Evolutionary conservation across 2,888 invertebrate species (phyloP).

Genomic region (Litoditis marina): DNA sequence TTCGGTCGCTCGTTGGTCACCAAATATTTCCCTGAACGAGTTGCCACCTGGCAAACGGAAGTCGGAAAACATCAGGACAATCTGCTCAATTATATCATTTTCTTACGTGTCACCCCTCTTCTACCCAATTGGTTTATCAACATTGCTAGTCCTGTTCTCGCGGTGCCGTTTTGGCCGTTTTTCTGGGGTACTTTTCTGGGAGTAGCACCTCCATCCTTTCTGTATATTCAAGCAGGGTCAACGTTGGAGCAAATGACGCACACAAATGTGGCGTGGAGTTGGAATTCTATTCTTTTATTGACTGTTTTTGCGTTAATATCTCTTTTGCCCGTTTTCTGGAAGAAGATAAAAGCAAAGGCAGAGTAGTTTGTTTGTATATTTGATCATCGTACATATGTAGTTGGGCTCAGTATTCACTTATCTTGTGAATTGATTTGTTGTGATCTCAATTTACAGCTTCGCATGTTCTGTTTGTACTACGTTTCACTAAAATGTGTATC

Average conservation of each 20-base stretch:
- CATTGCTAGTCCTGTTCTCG: constrained; percentile 89
- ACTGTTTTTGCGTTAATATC: constrained; percentile 79
- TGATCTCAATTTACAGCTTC: too few relatives aligned
- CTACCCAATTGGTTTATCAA: constrained; percentile 99
- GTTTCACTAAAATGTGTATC: too few relatives aligned
- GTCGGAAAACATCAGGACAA: constrained; percentile 76
- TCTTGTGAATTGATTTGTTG: too few relatives aligned
- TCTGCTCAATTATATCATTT: constrained; percentile 90
- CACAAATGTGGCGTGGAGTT: constrained; percentile 72
- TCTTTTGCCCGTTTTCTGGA: constrained; percentile 81
- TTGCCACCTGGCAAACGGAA: constrained; percentile 79
- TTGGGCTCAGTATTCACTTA: too few relatives aligned
- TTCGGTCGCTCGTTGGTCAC: constrained; percentile 81
- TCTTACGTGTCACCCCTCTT: constrained; percentile 92
- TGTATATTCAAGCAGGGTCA: constrained; percentile 95
- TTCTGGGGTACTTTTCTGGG: constrained; percentile 92
- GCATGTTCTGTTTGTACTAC: too few relatives aligned
- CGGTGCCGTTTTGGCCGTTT: constrained; percentile 87
- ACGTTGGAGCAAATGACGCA: constrained; percentile 88
- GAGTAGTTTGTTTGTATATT: too few relatives aligned
- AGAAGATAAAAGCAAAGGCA: constrained; percentile 49
- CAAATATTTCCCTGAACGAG: constrained; percentile 77
- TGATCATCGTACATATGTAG: too few relatives aligned
- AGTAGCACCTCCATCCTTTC: constrained; percentile 92
- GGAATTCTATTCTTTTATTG: constrained; percentile 63